Evolutionary conservation across 2,888 invertebrate genomes (phyloP), one percentile per base, ranked within the genome.

Genomic region (Trypoxylon attenuatum): DNA sequence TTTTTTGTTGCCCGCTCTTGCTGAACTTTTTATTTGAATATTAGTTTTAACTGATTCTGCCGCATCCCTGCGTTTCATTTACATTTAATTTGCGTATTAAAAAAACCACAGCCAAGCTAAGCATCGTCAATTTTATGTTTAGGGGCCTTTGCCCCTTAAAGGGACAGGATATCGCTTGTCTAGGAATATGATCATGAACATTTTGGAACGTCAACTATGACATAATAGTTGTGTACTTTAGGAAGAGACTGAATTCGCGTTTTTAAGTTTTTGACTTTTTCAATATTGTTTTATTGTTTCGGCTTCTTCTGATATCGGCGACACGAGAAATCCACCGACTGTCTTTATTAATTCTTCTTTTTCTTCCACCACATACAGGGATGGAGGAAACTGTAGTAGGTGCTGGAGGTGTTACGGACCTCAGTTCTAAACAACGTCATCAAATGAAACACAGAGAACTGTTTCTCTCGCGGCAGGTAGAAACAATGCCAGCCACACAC

Each of bases 381-480:
- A 82, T 86, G 78, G 87, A 87, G 23, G 87, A 87, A 61, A 82
- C 80, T 29, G 89, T 87, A 84, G 87, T 78, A 75, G 90, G 89
- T 78, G 87, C 89, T 85, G 90, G 90, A 76, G 90, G 88, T 82
- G 89, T 89, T 82, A 91, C 92, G 88, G 90, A 91, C 80, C 89
- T 96, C 83, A 91, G 92, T 85, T 91, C 93, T 78, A 95, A 96
- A 88, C 95, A 97, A 88, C 93, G 95, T 83, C 97, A 98, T 89
- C 97, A 97, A 89, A 93, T 98, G 88, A 97, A 97, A 88, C 99
- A 99, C 88, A 92, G 98, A 83, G 99, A 99, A 89, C 90, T 99
- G 85, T 99, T 99, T 90, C 91, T 99, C 76, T 98, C 99, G 49
- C 93, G 99, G 81, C 96, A 96, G 90, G 96, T 98, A 83, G 99